A percentile compares a stretch with the other conserved stretches of the same genome.
Conservation (phyloP, 2,888 invertebrate species). For the Dimorphilus gyrociliatus region DNA sequence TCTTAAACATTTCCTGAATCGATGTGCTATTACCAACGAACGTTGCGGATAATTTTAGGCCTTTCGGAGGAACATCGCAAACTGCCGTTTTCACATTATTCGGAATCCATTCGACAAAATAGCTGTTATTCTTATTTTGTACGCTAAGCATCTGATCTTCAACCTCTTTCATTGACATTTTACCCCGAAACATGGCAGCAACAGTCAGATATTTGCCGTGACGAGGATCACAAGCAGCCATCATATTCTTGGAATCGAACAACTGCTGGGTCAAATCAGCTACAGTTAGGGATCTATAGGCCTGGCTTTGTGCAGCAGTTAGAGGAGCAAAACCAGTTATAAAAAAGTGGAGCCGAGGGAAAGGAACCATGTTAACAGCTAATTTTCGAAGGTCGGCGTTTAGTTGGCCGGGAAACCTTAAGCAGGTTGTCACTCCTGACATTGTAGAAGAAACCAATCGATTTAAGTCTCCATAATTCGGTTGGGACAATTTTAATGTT, state of each 20-base stretch:
- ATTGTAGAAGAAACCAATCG: slow-evolving; percentile 38
- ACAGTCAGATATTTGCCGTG: slow-evolving; percentile 20
- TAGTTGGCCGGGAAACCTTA: slow-evolving; percentile 42
- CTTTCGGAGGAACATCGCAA: too few relatives aligned
- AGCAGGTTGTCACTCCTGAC: slow-evolving; percentile 40
- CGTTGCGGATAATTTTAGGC: too few relatives aligned
- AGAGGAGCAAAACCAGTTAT: slow-evolving; percentile 73
- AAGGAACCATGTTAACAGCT: too few relatives aligned
- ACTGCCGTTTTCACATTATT: too few relatives aligned
- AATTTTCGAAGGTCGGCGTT: slow-evolving; percentile 66
- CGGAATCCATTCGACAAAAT: too few relatives aligned
- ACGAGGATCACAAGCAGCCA: slow-evolving; percentile 18
- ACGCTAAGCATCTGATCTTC: slow-evolving; percentile 76
- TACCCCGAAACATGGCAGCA: slow-evolving; percentile 23
- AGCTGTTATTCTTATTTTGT: slow-evolving; percentile 28
- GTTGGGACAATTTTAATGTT: slow-evolving; percentile 39
- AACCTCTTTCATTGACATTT: slow-evolving; percentile 28
- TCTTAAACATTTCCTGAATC: too few relatives aligned
- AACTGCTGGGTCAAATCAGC: slow-evolving; percentile 42
- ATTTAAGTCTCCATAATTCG: slow-evolving; percentile 28
- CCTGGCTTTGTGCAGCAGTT: slow-evolving; percentile 63
- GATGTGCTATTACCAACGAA: too few relatives aligned
- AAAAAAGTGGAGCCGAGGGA: slow-evolving; percentile 71
- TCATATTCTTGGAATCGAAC: slow-evolving; percentile 78
- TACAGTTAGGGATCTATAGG: slow-evolving; percentile 16